Percentiles rank a stretch among this genome's conserved stretches.
Conservation (phyloP, 2,797 vertebrate species). For the Cossypha heuglini region DNA sequence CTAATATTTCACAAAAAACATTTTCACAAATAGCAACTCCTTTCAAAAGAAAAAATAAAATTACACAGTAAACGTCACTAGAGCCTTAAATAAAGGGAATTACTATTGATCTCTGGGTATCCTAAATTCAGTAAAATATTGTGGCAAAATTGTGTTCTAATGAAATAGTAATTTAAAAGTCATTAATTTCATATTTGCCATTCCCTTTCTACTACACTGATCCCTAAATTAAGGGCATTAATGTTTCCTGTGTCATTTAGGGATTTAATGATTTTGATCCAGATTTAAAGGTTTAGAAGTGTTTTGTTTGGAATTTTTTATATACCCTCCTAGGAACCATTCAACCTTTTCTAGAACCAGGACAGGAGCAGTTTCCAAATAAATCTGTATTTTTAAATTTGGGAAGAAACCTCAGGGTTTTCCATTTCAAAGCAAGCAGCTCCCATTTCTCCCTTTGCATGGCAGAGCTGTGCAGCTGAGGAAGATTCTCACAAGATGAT, state of each 20-base stretch:
- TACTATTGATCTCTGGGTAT: slow-evolving; percentile 68
- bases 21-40: slow-evolving; percentile 51
- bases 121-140: slow-evolving; percentile 65
- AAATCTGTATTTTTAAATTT: background rate
- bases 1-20: slow-evolving; percentile 29
- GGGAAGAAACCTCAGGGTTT: background rate
- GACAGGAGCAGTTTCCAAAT: background rate
- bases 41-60: background rate
- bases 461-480: background rate
- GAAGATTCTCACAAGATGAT: background rate
- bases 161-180: slow-evolving; percentile 73
- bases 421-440: background rate
- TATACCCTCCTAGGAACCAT: background rate
- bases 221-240: slow-evolving; percentile 56
- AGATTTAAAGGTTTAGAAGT: slow-evolving; percentile 7
- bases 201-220: slow-evolving; percentile 65
- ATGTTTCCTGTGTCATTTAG: slow-evolving; percentile 20
- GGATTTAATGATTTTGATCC: slow-evolving; percentile 50
- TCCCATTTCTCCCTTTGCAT: background rate
- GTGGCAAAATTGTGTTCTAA: slow-evolving; percentile 68
- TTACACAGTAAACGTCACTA: slow-evolving; percentile 40
- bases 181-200: slow-evolving; percentile 75
- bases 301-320: background rate
- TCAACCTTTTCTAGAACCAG: background rate
- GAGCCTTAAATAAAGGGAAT: slow-evolving; percentile 71